Evolutionary conservation across 2,888 invertebrate genomes (phyloP).

Genomic region (Drosophila subquinaria): DNA sequence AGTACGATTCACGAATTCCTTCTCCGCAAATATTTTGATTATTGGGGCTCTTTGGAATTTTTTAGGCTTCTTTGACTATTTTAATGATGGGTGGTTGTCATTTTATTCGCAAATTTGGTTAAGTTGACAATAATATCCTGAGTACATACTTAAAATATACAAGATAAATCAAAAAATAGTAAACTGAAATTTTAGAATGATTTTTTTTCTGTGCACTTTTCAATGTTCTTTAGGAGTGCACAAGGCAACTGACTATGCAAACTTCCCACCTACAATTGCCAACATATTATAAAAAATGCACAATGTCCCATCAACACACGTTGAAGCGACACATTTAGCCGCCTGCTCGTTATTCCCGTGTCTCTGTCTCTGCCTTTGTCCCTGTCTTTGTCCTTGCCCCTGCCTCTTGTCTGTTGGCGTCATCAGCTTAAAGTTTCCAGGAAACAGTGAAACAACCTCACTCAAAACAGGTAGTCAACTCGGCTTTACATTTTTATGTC

Average conservation of each 20-base stretch:
- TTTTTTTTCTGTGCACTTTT: background rate
- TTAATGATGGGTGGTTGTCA: too few species aligned
- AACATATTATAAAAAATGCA: constrained; percentile 77
- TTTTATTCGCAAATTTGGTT: too few species aligned
- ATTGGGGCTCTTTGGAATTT: too few species aligned
- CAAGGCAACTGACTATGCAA: constrained; percentile 9
- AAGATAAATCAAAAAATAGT: too few species aligned
- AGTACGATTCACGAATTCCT: too few species aligned
- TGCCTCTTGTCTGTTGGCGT: constrained; percentile 32
- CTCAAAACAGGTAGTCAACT: constrained; percentile 42
- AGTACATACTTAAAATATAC: too few species aligned
- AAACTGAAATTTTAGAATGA: too few species aligned
- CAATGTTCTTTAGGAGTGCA: background rate
- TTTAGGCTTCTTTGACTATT: too few species aligned
- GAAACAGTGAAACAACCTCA: constrained; percentile 20
- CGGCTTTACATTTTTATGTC: constrained; percentile 75
- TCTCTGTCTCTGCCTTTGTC: constrained; percentile 1
- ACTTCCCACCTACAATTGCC: constrained; percentile 64
- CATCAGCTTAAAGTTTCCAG: constrained; percentile 70
- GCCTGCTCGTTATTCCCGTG: background rate
- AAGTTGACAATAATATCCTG: too few species aligned
- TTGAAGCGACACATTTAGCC: constrained; percentile 23
- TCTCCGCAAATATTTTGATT: too few species aligned
- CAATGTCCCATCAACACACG: constrained; percentile 68
- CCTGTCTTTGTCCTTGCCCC: constrained; percentile 5